Base-by-base conservation (phyloP, 2,113 vertebrate genomes). In the Illadopsis cleaveri region DNA sequence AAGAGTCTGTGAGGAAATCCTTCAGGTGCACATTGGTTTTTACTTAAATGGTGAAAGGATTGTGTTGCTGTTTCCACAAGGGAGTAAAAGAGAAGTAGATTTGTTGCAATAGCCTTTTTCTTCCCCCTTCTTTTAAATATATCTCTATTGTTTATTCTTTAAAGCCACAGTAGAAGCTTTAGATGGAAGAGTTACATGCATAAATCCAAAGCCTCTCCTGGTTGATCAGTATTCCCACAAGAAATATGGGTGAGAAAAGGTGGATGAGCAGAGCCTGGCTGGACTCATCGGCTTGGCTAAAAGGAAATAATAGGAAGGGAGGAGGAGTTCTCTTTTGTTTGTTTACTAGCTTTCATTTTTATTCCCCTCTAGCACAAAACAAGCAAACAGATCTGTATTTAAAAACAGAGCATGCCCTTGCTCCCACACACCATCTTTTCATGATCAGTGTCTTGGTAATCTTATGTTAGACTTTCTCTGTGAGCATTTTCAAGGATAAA, bases 131-230 rank as follows among this genome's bases (percentile, higher is more conserved):
- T n/a, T 92, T 79, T 53, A 80, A 61, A n/a, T 57, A 17, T 40
- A 28, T 40, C 23, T 77, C 12, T 75, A 60, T 20, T 94, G 78
- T 86, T 27, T 89, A 30, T 84, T 95, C 56, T 91, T 93, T 81
- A 79, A 94, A 95, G 45, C 44, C 61, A 61, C 71, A 89, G 56
- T 44, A 75, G 40, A 95, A 93, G 17, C 25, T 96, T 72, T 65
- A 93, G 83, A 94, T 97, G 71, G 94, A 94, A 97, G 79, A 77
- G 38, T n/a, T 85, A 40, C 45, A 54, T 77, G 45, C 57, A 15
- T 53, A 88, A 94, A n/a, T 97, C 96, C 94, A 97, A 96, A 97
- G 91, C 38, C 35, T 94, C 22, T 86, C 66, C 58, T 86, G 31
- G 61, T 72, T 89, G 25, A 95, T 95, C 38, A 61, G 42, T 87